Evolutionary conservation across 2,113 vertebrate species (phyloP).

Genomic region (Harpagus bidentatus): DNA sequence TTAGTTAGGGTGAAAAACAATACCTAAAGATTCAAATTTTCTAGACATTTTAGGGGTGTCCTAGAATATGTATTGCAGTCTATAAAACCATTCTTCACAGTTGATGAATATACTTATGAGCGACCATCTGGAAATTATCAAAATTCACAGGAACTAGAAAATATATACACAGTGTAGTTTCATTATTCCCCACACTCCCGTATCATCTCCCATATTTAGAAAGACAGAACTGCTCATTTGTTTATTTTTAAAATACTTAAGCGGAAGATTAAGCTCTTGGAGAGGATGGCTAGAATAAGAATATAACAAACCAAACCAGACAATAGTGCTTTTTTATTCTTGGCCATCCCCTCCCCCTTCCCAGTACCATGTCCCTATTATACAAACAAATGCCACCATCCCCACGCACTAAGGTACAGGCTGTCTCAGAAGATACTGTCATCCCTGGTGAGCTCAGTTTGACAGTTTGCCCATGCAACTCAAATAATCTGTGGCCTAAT

Average conservation of each 20-base stretch:
- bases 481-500: slow-evolving; percentile 16
- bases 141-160: slow-evolving; percentile 26
- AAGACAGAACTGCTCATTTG: not conserved
- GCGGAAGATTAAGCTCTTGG: not conserved
- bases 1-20: not conserved
- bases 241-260: slow-evolving; percentile 42
- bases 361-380: not conserved
- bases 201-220: not conserved
- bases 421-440: not conserved
- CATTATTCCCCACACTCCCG: not conserved
- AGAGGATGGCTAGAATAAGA: not conserved
- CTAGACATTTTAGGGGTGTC: not conserved
- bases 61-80: not conserved
- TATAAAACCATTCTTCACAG: not conserved
- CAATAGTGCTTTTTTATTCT: not conserved
- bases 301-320: not conserved
- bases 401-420: not conserved
- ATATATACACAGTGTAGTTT: slow-evolving; percentile 21
- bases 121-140: slow-evolving; percentile 62
- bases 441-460: not conserved
- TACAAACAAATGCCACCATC: not conserved
- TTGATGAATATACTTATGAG: not conserved
- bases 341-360: not conserved
- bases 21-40: not conserved
- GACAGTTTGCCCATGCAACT: not conserved